These are phyloP conservation scores for Pelusios castaneus DNA, from an alignment of 2,113 vertebrate species.

Conservation along the genomic window DNA sequence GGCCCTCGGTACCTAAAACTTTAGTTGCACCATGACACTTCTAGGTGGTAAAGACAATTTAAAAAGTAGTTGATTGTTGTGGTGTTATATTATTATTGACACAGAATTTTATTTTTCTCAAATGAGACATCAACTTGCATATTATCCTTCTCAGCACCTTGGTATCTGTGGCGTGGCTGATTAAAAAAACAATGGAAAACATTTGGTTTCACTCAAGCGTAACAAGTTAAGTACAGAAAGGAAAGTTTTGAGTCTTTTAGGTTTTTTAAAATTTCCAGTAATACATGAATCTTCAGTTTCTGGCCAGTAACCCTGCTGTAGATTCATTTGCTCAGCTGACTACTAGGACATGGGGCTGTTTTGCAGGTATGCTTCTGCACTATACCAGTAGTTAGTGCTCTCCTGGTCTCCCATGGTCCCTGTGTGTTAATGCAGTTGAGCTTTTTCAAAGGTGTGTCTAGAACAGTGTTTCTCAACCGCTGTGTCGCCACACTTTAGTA, in stretches of 20 bases:
- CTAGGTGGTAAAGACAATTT: background rate
- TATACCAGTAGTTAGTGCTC: background rate
- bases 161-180: background rate
- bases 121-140: background rate
- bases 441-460: background rate
- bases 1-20: background rate
- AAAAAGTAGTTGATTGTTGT: background rate
- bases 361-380: fast-evolving
- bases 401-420: fast-evolving
- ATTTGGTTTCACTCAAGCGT: background rate
- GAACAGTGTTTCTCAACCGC: background rate
- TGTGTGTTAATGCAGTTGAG: fast-evolving
- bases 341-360: background rate
- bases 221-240: background rate
- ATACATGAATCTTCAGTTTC: background rate
- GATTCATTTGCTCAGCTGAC: background rate
- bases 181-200: background rate
- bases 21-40: background rate
- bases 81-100: background rate
- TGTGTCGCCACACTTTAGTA: too few species aligned
- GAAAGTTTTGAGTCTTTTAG: background rate
- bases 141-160: background rate
- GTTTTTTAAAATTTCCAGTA: background rate
- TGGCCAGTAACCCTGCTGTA: background rate
- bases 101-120: background rate